These are phyloP conservation scores for Stomorhina lunata DNA, from an alignment of 2,888 invertebrate genomes.

Conservation along the genomic window DNA sequence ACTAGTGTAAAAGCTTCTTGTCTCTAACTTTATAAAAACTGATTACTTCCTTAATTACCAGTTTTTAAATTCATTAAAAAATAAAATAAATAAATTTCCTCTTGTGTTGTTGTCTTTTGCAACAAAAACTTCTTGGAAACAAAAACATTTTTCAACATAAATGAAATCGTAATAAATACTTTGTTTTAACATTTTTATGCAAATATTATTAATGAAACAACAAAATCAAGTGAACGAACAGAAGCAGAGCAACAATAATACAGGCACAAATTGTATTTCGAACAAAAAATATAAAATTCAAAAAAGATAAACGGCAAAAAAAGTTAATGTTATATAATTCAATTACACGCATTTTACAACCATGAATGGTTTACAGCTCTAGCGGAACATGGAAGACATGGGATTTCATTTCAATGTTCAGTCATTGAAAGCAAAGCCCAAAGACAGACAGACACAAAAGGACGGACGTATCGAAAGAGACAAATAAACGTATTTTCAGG, in stretches of 20 bases:
- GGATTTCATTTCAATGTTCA: slow-evolving; percentile 4
- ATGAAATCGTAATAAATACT: slow-evolving; percentile 39
- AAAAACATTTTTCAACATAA: neutral
- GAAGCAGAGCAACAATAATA: slow-evolving; percentile 5
- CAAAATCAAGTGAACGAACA: slow-evolving; percentile 18
- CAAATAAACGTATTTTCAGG: no score
- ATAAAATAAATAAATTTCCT: slow-evolving; percentile 13
- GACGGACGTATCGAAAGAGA: no score
- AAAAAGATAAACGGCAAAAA: slow-evolving; percentile 20
- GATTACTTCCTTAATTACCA: slow-evolving; percentile 37
- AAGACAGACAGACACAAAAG: no score
- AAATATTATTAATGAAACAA: slow-evolving; percentile 46
- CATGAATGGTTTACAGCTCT: slow-evolving; percentile 55
- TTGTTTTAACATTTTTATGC: slow-evolving; percentile 43
- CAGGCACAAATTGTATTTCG: no score
- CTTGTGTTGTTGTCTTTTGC: neutral
- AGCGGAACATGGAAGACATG: slow-evolving; percentile 44
- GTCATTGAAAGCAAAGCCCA: no score
- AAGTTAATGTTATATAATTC: slow-evolving; percentile 57
- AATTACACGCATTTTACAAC: slow-evolving; percentile 60
- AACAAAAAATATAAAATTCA: slow-evolving; percentile 30
- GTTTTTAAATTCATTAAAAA: slow-evolving; percentile 20
- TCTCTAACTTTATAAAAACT: neutral
- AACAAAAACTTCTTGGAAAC: no score
- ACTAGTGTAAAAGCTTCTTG: no score